A percentile compares a stretch with the other conserved stretches of the same genome.
Evolutionary conservation across 2,113 vertebrate species (phyloP).

Genomic region (Carassius gibelio): DNA sequence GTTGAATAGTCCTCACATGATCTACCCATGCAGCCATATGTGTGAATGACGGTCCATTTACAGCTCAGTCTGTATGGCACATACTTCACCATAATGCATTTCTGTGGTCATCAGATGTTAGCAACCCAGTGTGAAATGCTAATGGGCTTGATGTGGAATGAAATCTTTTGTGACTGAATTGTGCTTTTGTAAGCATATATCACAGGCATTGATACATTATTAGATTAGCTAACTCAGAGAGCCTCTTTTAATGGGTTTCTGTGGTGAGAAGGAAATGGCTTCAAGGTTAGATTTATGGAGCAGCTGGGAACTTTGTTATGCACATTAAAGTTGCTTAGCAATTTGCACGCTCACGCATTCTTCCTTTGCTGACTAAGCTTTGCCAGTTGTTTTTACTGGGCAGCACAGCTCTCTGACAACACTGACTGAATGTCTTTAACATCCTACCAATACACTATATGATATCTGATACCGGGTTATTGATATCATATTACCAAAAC

Average conservation of each 20-base stretch:
- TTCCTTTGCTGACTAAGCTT: conserved; percentile 67
- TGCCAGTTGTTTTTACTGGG: conserved; percentile 67
- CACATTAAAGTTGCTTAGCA: conserved; percentile 61
- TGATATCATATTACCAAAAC: not conserved
- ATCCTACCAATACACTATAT: not conserved
- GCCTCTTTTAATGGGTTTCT: conserved; percentile 67
- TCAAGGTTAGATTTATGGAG: conserved; percentile 63
- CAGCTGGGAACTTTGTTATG: conserved; percentile 69
- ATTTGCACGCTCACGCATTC: conserved; percentile 57
- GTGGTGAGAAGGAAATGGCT: conserved; percentile 70
- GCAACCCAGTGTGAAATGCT: conserved; percentile 3
- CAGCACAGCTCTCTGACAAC: not conserved
- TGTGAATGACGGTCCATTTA: not conserved
- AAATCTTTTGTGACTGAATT: conserved; percentile 67
- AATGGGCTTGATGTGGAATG: conserved; percentile 49
- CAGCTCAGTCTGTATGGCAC: conserved; percentile 2
- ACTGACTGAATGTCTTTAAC: not conserved
- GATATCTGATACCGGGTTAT: not conserved
- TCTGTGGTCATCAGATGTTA: conserved; percentile 22
- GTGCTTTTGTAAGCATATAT: conserved; percentile 66
- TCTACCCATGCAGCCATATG: not conserved
- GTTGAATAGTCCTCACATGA: not conserved
- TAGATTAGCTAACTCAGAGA: conserved; percentile 61
- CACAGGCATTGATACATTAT: conserved; percentile 58
- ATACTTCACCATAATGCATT: not conserved